phyloP scores from a whole-genome alignment of 2,113 vertebrate species.

The Nothobranchius furzeri region DNA sequence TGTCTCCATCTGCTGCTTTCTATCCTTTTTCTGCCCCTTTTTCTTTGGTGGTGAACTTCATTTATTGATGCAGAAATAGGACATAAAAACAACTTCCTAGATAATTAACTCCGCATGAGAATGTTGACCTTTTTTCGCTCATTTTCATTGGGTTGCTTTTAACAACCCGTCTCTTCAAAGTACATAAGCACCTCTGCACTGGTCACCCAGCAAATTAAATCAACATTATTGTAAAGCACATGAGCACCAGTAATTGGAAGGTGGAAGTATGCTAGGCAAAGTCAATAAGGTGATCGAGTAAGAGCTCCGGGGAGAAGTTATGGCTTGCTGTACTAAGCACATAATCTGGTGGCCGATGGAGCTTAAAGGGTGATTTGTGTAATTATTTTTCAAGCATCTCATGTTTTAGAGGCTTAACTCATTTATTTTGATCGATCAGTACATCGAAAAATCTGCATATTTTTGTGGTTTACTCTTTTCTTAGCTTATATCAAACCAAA shows the following conservation, averaged over 20 bases:
- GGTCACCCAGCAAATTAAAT: constrained; percentile 31
- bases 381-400: constrained; percentile 34
- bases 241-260: constrained; percentile 61
- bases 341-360: constrained; percentile 57
- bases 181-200: constrained; percentile 6
- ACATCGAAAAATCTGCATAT: not conserved
- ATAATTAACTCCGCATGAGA: not conserved
- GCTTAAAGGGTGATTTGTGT: constrained; percentile 68
- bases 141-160: constrained; percentile 16
- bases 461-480: not conserved
- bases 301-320: constrained; percentile 40
- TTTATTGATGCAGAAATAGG: constrained; percentile 5
- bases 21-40: not conserved
- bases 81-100: not conserved
- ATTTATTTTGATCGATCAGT: not conserved
- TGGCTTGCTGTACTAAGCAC: constrained; percentile 66
- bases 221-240: constrained; percentile 36
- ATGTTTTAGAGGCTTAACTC: constrained; percentile 12
- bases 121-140: not conserved
- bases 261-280: constrained; percentile 60
- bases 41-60: constrained; percentile 1
- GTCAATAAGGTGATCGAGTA: constrained; percentile 65
- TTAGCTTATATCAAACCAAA: too few relatives aligned
- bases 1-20: not conserved
- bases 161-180: constrained; percentile 28